Evolutionary conservation across 2,888 invertebrate genomes (phyloP), one percentile per base, ranked within the genome.

Genomic region (Catocala sponsa): DNA sequence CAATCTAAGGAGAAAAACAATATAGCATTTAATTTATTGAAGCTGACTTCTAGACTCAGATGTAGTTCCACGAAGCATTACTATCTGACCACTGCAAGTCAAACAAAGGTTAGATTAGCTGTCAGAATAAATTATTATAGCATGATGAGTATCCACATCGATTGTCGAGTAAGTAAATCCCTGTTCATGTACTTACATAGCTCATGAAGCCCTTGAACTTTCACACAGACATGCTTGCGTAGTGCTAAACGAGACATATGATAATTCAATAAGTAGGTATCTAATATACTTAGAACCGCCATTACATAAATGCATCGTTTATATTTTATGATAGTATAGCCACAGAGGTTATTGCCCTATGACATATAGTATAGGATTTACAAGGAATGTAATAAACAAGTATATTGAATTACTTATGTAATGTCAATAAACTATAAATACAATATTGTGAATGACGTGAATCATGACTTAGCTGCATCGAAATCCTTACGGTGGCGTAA

Each of bases 401-500:
- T 72, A 70, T 81, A 76, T 78, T 76, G 68, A 66, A 75, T 83
- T 79, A 79, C 77, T 66, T 67, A 61, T 55, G 65, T 72, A 71
- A 77, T 69, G 79, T 77, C 79, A 81, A 80, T 83, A 76, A 80
- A 80, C 78, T 71, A 59, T 65, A 66, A 73, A 70, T 69, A 48
- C 25, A 72, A 67, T 74, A 73, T 76, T 65, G 43, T 71, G 69
- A 72, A 76, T 79, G 75, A 79, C 58, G 66, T 79, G 76, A 81
- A 62, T 79, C 79, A 80, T 61, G 54, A 66, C 12, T 67, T 55
- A 58, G 54, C 60, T 72, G 67, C 61, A 58, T 55, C 58, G 63
- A 86, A 88, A 85, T 79, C 79, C 84, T 81, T 83, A 76, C 69
- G 74, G 68, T 80, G 83, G 87, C 86, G 84, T 87, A 86, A 88